Evolutionary conservation across 2,888 invertebrate species (phyloP).

Genomic region (Lithodes maja): DNA sequence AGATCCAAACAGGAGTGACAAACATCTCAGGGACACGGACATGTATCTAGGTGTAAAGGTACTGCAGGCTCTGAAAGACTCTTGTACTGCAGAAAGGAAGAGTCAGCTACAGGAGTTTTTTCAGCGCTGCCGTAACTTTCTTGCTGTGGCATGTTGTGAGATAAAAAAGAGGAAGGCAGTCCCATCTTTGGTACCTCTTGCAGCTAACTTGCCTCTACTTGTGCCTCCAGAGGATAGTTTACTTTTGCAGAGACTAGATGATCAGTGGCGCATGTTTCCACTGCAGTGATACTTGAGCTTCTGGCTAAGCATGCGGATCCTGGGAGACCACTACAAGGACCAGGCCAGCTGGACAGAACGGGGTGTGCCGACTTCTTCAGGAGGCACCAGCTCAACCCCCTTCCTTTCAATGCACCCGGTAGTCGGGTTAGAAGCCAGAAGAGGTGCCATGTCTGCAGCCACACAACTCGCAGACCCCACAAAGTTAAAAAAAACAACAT

Average conservation of each 20-base stretch:
- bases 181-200: not conserved
- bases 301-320: too few relatives aligned
- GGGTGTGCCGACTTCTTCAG: too few relatives aligned
- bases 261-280: conserved; percentile 25
- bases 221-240: conserved; percentile 16
- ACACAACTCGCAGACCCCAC: too few relatives aligned
- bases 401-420: too few relatives aligned
- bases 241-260: conserved; percentile 10
- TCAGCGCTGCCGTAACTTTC: conserved; percentile 20
- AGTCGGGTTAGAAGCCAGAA: too few relatives aligned
- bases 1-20: conserved; percentile 17
- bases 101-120: not conserved
- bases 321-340: too few relatives aligned
- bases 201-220: conserved; percentile 18
- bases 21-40: conserved; percentile 1
- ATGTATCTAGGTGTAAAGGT: conserved; percentile 38
- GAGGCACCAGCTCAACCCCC: too few relatives aligned
- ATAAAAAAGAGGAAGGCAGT: conserved; percentile 14
- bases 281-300: too few relatives aligned
- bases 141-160: conserved; percentile 24
- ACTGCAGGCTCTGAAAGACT: not conserved
- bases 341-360: too few relatives aligned
- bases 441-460: too few relatives aligned
- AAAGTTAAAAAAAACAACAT: too few relatives aligned
- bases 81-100: conserved; percentile 2